Evolutionary conservation across 2,797 vertebrate genomes (phyloP), one percentile per base, ranked within the genome.

Genomic region (Cyprinella venusta): DNA sequence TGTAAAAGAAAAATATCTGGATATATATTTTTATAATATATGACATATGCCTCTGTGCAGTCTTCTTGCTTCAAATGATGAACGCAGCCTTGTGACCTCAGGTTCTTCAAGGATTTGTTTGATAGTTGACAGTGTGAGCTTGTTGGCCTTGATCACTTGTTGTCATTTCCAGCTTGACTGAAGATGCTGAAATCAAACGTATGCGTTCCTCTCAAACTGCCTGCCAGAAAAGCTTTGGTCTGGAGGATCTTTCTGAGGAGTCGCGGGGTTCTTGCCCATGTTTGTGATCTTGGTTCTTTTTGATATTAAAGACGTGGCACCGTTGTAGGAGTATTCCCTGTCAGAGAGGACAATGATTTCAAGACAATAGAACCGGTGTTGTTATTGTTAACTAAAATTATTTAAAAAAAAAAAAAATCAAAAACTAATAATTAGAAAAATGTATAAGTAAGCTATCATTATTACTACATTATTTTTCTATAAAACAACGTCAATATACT

Each of bases 191-290:
- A 19, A 79, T 94, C 87, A 99, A 86, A 99, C 97, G 0, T 98
- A 99, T 18, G 96, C 96, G 0, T 97, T 99, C 89, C 96, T 97
- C 83, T 97, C 96, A 87, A 98, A 98, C 91, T 95, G 94, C 88
- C 94, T 95, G 7, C 93, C 88, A 70, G 94, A 84, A 71, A 72
- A 90, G 78, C 89, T 84, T 2, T 88, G 83, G 42, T 88, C 88
- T 42, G 61, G 54, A 1, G 85, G 19, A 71, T 93, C 94, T 83
- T 85, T 93, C 24, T 90, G 90, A 79, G 81, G 89, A 72, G 83
- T 83, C 79, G 69, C 33, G 74, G 88, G 86, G 74, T 90, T 85
- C 40, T 88, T 92, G 21, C 84, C 90, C 7, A 87, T 93, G 61
- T 95, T 92, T 24, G 86, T 89, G 10, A 89, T 93, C 64, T 95